Percentiles rank a stretch among this genome's conserved stretches.
Conservation (phyloP, 2,113 vertebrate genomes). For the Zosterops borbonicus region DNA sequence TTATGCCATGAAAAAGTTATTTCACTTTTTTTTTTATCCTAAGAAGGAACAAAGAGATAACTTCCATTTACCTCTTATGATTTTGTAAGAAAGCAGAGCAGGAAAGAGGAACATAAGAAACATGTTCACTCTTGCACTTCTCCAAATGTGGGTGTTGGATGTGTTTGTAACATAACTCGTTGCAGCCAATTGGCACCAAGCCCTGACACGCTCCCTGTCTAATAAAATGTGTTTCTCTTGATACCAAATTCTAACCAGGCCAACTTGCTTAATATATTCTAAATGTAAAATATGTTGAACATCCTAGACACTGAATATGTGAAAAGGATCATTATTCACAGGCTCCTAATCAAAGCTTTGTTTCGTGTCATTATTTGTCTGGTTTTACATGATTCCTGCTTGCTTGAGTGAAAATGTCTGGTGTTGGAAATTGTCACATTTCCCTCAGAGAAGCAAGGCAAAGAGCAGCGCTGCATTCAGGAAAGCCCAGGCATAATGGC, state of each 20-base stretch:
- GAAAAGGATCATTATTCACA: constrained; percentile 47
- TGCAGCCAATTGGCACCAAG: constrained; percentile 46
- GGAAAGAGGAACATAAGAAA: constrained; percentile 37
- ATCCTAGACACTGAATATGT: constrained; percentile 31
- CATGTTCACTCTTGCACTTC: constrained; percentile 56
- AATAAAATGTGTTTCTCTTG: constrained; percentile 23
- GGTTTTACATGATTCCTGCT: constrained; percentile 52
- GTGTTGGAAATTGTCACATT: not conserved
- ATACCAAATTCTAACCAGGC: not conserved
- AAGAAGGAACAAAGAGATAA: not conserved
- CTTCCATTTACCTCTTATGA: not conserved
- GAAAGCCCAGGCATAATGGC: not conserved
- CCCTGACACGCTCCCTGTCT: constrained; percentile 53
- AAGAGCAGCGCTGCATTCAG: not conserved
- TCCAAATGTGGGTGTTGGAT: not conserved
- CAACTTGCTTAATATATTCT: not conserved
- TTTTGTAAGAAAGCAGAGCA: not conserved
- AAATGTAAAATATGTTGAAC: constrained; percentile 38
- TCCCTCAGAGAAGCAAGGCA: not conserved
- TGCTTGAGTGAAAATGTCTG: constrained; percentile 54
- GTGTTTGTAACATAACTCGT: not conserved
- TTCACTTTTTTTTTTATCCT: not conserved
- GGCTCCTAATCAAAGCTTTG: constrained; percentile 61
- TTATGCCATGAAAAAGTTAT: not conserved
- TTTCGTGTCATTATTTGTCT: constrained; percentile 57